phyloP scores from a whole-genome alignment of 2,113 vertebrate genomes.

The Xyliphius kryptos region DNA sequence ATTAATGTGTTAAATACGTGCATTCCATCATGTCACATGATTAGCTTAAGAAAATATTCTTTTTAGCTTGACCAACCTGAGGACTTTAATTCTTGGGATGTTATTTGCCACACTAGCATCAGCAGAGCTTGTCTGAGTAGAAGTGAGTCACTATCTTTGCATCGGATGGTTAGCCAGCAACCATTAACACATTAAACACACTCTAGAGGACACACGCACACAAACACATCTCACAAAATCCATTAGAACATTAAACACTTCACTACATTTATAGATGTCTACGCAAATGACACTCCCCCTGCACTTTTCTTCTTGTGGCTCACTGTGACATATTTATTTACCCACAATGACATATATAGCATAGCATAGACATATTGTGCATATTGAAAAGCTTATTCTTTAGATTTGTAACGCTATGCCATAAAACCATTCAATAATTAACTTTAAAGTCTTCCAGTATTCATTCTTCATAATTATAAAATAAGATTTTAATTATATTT shows the following conservation, averaged over 20 bases:
- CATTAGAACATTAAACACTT: constrained; percentile 53
- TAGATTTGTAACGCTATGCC: not conserved
- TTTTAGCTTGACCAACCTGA: constrained; percentile 29
- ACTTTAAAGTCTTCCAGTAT: too few relatives aligned
- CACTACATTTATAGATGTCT: constrained; percentile 40
- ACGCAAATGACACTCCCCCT: constrained; percentile 27
- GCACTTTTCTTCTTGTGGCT: constrained; percentile 35
- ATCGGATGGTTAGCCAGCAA: constrained; percentile 46
- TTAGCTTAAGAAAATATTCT: too few relatives aligned
- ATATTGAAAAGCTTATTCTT: not conserved
- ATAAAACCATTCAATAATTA: too few relatives aligned
- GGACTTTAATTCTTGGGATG: constrained; percentile 23
- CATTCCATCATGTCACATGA: not conserved
- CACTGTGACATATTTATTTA: constrained; percentile 38
- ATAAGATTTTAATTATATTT: too few relatives aligned
- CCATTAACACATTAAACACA: constrained; percentile 64
- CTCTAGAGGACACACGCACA: constrained; percentile 26
- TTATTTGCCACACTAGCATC: constrained; percentile 47
- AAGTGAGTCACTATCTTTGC: constrained; percentile 52
- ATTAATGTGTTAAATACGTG: not conserved
- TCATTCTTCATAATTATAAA: too few relatives aligned
- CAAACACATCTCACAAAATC: constrained; percentile 27
- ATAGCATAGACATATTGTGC: constrained; percentile 21
- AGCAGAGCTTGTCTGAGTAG: constrained; percentile 35
- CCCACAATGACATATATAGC: constrained; percentile 32